These are phyloP conservation scores for Phrynosoma blainvillii DNA, from an alignment of 2,113 vertebrate species.

Conservation along the genomic window DNA sequence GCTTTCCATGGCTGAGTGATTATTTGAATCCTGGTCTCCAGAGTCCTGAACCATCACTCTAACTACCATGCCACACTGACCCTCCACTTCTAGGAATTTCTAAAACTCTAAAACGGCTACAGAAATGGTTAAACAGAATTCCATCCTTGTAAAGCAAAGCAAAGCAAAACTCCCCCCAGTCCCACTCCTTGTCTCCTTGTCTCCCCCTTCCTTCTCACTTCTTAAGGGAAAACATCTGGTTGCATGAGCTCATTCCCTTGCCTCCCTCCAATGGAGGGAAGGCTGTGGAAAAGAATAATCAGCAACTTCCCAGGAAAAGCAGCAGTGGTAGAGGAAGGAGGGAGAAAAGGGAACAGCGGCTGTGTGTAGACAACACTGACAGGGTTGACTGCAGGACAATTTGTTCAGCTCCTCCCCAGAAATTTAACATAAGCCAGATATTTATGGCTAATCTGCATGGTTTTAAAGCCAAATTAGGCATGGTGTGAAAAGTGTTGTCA, in stretches of 20 bases:
- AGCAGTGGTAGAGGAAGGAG: background rate
- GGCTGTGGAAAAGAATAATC: slow-evolving; percentile 52
- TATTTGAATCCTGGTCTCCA: too few relatives aligned
- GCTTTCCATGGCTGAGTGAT: too few relatives aligned
- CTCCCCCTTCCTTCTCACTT: background rate
- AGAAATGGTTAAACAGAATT: background rate
- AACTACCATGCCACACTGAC: too few relatives aligned
- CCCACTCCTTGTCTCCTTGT: background rate
- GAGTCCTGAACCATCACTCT: too few relatives aligned
- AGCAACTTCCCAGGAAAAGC: background rate
- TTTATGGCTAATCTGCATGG: background rate
- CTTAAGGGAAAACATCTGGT: slow-evolving; percentile 68
- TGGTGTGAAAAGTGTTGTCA: too few relatives aligned
- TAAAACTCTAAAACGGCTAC: too few relatives aligned
- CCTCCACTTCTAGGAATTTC: too few relatives aligned
- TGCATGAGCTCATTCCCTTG: slow-evolving; percentile 61
- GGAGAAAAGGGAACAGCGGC: background rate
- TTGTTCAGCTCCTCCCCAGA: background rate
- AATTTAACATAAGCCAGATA: background rate
- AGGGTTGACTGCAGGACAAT: background rate
- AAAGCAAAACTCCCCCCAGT: background rate
- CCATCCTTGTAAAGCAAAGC: background rate
- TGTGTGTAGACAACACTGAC: background rate
- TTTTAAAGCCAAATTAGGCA: too few relatives aligned
- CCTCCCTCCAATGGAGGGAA: background rate